Conservation (phyloP, 2,888 invertebrate genomes). For the Monoplex corrugatus region DNA sequence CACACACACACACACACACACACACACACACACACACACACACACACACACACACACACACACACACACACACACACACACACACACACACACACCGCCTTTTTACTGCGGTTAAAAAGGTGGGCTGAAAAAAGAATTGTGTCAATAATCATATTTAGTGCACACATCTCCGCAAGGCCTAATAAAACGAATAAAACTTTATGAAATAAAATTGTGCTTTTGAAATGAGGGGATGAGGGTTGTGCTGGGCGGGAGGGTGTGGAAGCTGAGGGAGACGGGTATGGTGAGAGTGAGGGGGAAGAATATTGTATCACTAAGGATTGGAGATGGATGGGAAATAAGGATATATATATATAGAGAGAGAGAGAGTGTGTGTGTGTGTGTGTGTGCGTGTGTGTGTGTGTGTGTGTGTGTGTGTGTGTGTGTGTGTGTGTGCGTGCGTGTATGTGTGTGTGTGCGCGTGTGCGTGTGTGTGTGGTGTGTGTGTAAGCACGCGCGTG, state of each 20-base stretch:
- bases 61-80: not conserved
- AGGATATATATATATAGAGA: too few species aligned
- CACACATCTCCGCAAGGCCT: too few species aligned
- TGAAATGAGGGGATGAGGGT: not conserved
- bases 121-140: too few species aligned
- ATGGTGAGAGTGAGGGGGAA: not conserved
- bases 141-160: too few species aligned
- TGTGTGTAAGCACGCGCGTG: not conserved
- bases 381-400: not conserved
- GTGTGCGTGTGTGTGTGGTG: not conserved
- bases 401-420: not conserved
- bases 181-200: too few species aligned
- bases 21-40: not conserved
- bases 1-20: constrained; percentile 29
- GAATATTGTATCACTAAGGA: not conserved
- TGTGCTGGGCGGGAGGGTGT: not conserved
- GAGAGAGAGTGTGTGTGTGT: too few species aligned
- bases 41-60: constrained; percentile 25
- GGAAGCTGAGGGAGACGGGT: not conserved
- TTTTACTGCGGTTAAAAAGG: too few species aligned
- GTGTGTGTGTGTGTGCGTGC: not conserved
- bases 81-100: too few species aligned
- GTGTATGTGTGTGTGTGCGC: not conserved
- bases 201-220: too few species aligned
- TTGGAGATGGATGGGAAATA: too few species aligned